Percentiles rank a stretch among this genome's conserved stretches.
Evolutionary conservation across 2,888 invertebrate genomes (phyloP).

Genomic region (Caenorhabditis sp.): DNA sequence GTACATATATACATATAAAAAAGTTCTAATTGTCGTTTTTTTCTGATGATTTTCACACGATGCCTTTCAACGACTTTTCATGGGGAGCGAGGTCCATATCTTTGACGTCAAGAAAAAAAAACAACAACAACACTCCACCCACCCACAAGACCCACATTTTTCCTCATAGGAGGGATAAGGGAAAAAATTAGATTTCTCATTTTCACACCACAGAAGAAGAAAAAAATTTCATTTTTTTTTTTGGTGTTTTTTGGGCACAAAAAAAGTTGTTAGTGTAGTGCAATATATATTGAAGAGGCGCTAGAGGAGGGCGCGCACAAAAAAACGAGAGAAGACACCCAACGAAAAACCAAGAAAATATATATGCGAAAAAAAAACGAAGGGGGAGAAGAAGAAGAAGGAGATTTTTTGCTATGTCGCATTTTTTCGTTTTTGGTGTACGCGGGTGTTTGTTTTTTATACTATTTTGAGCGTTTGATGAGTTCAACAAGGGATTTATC

Average conservation of each 20-base stretch:
- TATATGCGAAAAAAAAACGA: background rate
- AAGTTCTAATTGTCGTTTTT: too few relatives aligned
- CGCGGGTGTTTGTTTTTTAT: background rate
- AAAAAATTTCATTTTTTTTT: too few relatives aligned
- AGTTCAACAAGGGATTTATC: too few relatives aligned
- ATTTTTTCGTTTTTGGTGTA: background rate
- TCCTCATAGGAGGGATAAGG: too few relatives aligned
- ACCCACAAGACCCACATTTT: too few relatives aligned
- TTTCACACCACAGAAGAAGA: too few relatives aligned
- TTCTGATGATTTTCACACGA: background rate
- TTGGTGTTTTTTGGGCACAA: background rate
- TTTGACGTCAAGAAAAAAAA: too few relatives aligned
- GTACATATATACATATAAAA: too few relatives aligned
- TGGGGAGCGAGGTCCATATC: background rate
- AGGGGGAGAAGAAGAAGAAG: background rate
- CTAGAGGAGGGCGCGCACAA: background rate
- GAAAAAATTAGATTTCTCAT: background rate
- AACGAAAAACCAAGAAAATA: slow-evolving; percentile 1
- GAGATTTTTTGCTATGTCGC: background rate
- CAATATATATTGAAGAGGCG: background rate
- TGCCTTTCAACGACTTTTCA: background rate
- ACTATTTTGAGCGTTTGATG: background rate
- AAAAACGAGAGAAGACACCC: background rate
- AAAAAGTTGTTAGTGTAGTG: background rate
- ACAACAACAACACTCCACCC: too few relatives aligned